Evolutionary conservation across 1,140 invertebrate species (phyloP).

Genomic region (Lithobius niger): DNA sequence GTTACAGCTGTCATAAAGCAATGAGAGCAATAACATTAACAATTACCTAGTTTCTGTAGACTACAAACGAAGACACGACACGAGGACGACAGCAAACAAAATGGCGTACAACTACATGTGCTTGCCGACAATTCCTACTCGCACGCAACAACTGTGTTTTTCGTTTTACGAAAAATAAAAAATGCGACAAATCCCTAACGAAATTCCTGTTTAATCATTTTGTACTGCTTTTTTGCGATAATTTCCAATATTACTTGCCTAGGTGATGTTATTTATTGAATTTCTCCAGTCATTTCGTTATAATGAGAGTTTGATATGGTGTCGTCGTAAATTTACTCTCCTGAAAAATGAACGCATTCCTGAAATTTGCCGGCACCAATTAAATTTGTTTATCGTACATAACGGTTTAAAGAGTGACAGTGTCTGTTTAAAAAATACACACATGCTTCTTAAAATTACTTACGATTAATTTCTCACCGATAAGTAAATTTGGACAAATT

Average conservation of each 20-base stretch:
- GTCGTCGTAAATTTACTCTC: too few species aligned
- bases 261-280: background rate
- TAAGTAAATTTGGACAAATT: background rate
- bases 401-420: too few species aligned
- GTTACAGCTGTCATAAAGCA: background rate
- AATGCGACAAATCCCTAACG: background rate
- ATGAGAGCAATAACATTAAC: background rate
- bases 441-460: background rate
- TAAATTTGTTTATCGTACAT: too few species aligned
- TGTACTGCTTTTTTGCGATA: background rate
- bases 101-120: slow-evolving; percentile 4
- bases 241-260: background rate
- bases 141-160: too few species aligned
- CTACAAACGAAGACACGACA: slow-evolving; percentile 8
- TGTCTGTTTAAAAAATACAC: too few species aligned
- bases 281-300: background rate
- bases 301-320: background rate
- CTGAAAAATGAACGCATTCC: too few species aligned
- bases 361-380: too few species aligned
- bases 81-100: slow-evolving; percentile 8
- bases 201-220: too few species aligned
- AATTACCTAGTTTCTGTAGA: slow-evolving; percentile 2
- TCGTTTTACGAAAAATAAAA: background rate
- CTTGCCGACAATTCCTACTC: slow-evolving; percentile 1
- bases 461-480: background rate